Percentiles rank a stretch among this genome's conserved stretches.
These are phyloP conservation scores for Zeugodacus cucurbitae DNA, from an alignment of 1,140 invertebrate species.

Conservation along the genomic window DNA sequence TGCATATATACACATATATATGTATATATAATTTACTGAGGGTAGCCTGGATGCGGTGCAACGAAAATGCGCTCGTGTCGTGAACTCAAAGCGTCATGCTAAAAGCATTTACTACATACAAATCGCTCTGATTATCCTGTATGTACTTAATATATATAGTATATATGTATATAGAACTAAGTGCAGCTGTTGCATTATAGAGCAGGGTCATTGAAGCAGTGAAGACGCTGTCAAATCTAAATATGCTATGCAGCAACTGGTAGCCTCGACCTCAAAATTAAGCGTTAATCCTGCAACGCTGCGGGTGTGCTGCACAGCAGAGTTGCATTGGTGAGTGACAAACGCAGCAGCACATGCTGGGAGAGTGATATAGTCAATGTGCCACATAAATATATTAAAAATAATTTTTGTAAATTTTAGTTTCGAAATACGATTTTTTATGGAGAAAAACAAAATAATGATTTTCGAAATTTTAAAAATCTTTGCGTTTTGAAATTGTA, in stretches of 20 bases:
- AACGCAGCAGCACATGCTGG: no score
- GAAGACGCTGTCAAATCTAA: neutral
- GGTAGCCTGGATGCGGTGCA: neutral
- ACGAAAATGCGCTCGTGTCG: neutral
- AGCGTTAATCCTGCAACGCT: neutral
- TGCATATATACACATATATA: neutral
- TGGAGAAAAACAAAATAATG: no score
- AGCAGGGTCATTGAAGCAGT: neutral
- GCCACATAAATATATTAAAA: no score
- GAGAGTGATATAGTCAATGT: neutral
- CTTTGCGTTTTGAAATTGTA: no score
- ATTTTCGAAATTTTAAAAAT: neutral
- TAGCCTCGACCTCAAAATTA: conserved; percentile 27
- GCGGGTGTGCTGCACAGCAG: neutral
- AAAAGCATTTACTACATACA: neutral
- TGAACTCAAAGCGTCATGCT: neutral
- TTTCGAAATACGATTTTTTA: no score
- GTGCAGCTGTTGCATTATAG: neutral
- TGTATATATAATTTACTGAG: neutral
- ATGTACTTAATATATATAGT: neutral
- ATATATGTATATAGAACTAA: neutral
- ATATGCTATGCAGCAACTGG: neutral
- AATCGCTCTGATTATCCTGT: neutral
- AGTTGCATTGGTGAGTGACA: neutral
- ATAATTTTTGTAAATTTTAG: neutral